phyloP scores from a whole-genome alignment of 2,113 vertebrate species.

The Tenebrosternarchus preto region DNA sequence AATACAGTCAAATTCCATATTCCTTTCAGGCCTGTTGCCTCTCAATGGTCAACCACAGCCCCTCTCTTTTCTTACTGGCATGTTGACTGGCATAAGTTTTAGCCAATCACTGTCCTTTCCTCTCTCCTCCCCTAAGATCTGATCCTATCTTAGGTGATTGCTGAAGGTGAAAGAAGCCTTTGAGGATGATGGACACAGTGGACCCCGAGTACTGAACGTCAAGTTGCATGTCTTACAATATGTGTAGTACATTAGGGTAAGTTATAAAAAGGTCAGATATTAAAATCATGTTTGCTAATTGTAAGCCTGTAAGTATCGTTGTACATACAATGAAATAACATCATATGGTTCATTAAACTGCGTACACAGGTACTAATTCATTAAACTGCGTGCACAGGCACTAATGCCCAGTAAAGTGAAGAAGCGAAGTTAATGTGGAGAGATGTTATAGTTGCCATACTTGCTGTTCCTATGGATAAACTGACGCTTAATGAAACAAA shows the following conservation, averaged over 20 bases:
- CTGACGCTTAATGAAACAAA: not conserved
- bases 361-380: not conserved
- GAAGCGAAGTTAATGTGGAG: not conserved
- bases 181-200: conserved; percentile 35
- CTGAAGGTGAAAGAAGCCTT: conserved; percentile 28
- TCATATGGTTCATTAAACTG: not conserved
- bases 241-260: conserved; percentile 46
- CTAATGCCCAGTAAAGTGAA: not conserved
- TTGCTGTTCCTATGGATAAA: not conserved
- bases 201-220: conserved; percentile 31
- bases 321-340: conserved; percentile 31
- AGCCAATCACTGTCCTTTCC: conserved; percentile 44
- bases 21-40: conserved; percentile 34
- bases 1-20: conserved; percentile 20
- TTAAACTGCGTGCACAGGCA: not conserved
- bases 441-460: not conserved
- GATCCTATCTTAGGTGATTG: conserved; percentile 52
- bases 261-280: conserved; percentile 31
- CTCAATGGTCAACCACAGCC: conserved; percentile 28
- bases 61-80: conserved; percentile 43
- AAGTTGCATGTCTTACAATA: conserved; percentile 30
- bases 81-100: conserved; percentile 46
- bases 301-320: conserved; percentile 4
- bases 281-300: conserved; percentile 3
- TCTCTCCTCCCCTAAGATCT: conserved; percentile 51